Evolutionary conservation across 92 coral and sea anemone species (phyloP).

Genomic region (Parazoanthus swiftii): DNA sequence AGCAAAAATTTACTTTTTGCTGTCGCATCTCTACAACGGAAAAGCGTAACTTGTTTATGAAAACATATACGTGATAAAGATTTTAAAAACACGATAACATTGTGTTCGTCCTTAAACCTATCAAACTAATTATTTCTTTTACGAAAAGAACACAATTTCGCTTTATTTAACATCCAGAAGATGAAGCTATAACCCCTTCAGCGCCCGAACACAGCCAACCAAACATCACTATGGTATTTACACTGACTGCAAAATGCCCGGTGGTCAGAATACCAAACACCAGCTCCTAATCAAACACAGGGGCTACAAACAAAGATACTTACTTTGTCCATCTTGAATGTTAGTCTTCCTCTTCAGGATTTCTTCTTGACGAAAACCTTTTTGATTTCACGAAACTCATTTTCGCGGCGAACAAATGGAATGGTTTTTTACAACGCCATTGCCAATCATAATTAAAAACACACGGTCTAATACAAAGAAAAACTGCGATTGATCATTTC

Average conservation of each 20-base stretch:
- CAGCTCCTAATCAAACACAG: conserved; percentile 24
- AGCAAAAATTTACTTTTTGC: not conserved
- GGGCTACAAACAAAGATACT: conserved; percentile 3
- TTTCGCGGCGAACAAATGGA: not conserved
- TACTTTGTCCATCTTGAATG: conserved; percentile 36
- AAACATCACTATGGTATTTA: not conserved
- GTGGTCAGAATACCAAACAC: conserved; percentile 21
- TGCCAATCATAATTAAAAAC: not conserved
- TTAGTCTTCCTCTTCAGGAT: not conserved
- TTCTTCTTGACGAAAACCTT: not conserved
- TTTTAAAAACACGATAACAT: not conserved
- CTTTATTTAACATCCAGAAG: not conserved
- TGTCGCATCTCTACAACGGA: no score
- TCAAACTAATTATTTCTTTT: not conserved
- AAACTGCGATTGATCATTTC: not conserved
- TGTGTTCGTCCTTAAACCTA: not conserved
- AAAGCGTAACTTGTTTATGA: not conserved
- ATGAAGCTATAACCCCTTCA: not conserved
- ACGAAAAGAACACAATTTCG: not conserved
- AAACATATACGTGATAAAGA: not conserved
- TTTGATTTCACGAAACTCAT: conserved; percentile 6
- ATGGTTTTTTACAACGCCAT: not conserved
- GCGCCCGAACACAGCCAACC: not conserved
- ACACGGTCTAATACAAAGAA: not conserved
- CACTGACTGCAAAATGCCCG: not conserved